Percentiles rank a stretch among this genome's conserved stretches.
Evolutionary conservation across 2,888 invertebrate genomes (phyloP).

Genomic region (Drosophila demipolita): DNA sequence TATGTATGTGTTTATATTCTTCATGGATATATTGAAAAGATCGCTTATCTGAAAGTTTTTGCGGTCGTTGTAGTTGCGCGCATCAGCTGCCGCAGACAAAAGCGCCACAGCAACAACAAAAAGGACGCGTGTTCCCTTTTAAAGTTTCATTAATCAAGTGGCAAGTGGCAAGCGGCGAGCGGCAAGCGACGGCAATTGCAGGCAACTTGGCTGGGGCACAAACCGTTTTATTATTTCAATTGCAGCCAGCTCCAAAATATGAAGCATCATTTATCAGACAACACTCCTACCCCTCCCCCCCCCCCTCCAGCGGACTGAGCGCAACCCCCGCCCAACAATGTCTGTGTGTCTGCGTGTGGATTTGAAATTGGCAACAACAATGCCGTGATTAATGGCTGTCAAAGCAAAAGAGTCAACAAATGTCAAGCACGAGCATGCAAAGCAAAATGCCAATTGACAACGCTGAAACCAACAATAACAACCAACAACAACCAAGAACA

Average conservation of each 20-base stretch:
- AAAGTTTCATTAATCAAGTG: conserved; percentile 76
- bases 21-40: conserved; percentile 54
- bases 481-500: conserved; percentile 5
- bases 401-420: conserved; percentile 80
- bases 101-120: conserved; percentile 22
- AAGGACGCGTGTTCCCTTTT: conserved; percentile 66
- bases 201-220: conserved; percentile 12
- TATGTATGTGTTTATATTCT: not conserved
- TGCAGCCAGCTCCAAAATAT: conserved; percentile 71
- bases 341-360: conserved; percentile 52
- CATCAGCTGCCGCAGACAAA: conserved; percentile 53
- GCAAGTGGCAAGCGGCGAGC: conserved; percentile 16
- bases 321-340: not conserved
- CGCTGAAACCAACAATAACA: conserved; percentile 27
- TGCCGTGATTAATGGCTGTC: conserved; percentile 79
- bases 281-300: not conserved
- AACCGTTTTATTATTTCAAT: conserved; percentile 77
- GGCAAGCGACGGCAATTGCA: not conserved
- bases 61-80: conserved; percentile 66
- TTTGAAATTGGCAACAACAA: conserved; percentile 77
- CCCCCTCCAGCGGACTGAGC: not conserved
- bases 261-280: conserved; percentile 74
- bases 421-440: conserved; percentile 60
- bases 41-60: conserved; percentile 72
- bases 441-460: conserved; percentile 57